phyloP scores from a whole-genome alignment of 2,888 invertebrate species.

The Sesamia inferens region DNA sequence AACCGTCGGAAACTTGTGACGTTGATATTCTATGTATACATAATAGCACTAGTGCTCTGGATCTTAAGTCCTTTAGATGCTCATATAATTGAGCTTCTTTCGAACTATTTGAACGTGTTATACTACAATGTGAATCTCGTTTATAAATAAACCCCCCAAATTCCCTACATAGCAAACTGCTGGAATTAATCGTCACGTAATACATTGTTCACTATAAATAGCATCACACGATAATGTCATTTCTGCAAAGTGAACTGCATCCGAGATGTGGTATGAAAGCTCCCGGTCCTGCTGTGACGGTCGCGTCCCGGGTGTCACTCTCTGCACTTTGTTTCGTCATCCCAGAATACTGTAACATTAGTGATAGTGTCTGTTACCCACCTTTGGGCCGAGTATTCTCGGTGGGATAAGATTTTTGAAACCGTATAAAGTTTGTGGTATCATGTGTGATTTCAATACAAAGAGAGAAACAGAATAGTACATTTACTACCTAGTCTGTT shows the following conservation, averaged over 20 bases:
- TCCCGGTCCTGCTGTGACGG: background rate
- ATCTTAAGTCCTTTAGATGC: constrained; percentile 8
- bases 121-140: constrained; percentile 13
- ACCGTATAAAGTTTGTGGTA: background rate
- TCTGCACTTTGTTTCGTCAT: constrained; percentile 43
- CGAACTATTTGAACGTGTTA: constrained; percentile 17
- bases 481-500: background rate
- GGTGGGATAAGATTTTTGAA: background rate
- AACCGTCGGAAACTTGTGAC: background rate
- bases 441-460: background rate
- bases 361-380: constrained; percentile 11
- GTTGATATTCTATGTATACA: no score
- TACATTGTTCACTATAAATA: constrained; percentile 23
- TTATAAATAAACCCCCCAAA: background rate
- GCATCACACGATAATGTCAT: background rate
- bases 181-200: constrained; percentile 7
- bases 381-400: constrained; percentile 9
- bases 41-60: background rate
- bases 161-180: background rate
- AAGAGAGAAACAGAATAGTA: no score
- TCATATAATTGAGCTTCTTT: constrained; percentile 45
- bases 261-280: background rate
- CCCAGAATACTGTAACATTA: constrained; percentile 42
- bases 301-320: constrained; percentile 34
- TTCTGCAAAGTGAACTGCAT: constrained; percentile 14